phyloP scores from a whole-genome alignment of 2,888 invertebrate species.

The Chloromyia formosa region DNA sequence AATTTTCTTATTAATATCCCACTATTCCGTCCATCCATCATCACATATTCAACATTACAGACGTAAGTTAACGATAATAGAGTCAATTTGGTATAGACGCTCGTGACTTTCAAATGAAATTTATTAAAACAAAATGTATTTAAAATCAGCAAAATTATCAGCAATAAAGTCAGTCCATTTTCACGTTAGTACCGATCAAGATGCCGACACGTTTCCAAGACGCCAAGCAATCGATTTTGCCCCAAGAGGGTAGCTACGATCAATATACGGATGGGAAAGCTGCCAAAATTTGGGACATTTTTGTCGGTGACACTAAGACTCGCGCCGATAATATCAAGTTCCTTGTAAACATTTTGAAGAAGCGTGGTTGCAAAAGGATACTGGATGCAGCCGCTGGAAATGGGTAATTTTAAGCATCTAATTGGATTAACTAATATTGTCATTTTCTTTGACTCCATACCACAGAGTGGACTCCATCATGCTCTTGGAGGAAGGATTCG shows the following conservation, averaged over 20 bases:
- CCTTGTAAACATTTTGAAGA: slow-evolving; percentile 73
- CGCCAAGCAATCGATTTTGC: no score
- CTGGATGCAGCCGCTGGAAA: slow-evolving; percentile 91
- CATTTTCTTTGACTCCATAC: neutral
- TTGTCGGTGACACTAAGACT: slow-evolving; percentile 86
- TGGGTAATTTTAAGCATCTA: slow-evolving; percentile 68
- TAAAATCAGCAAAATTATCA: no score
- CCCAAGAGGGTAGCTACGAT: slow-evolving; percentile 72
- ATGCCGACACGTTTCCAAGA: no score
- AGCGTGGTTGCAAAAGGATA: slow-evolving; percentile 76
- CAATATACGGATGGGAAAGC: slow-evolving; percentile 93
- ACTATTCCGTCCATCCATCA: no score
- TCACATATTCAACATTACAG: no score
- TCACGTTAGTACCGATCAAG: neutral
- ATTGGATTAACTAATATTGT: neutral
- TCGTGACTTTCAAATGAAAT: no score
- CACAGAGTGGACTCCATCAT: slow-evolving; percentile 85
- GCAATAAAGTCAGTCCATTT: slow-evolving; percentile 55
- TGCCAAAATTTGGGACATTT: slow-evolving; percentile 89
- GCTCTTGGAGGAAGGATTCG: slow-evolving; percentile 87
- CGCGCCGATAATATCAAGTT: slow-evolving; percentile 87
- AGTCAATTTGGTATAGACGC: no score
- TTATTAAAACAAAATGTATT: no score
- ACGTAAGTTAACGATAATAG: no score
- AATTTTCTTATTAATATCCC: no score